A percentile compares a stretch with the other conserved stretches of the same genome.
phyloP scores from a whole-genome alignment of 2,888 invertebrate genomes.

The Sussaba pulchella region DNA sequence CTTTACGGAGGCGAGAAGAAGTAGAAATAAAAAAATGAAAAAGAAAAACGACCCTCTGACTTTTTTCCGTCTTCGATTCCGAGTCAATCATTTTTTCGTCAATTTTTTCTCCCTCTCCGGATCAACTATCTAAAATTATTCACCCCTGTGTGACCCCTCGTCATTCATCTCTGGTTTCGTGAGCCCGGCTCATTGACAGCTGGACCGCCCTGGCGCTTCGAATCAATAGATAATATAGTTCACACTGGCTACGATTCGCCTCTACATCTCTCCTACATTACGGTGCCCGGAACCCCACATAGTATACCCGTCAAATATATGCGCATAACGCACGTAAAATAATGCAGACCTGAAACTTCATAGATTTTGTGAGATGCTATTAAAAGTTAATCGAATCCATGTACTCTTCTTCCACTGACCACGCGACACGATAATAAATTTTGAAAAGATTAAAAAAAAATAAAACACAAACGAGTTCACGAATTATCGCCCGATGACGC shows the following conservation, averaged over 20 bases:
- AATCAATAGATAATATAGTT: slow-evolving; percentile 39
- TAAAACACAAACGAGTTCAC: slow-evolving; percentile 28
- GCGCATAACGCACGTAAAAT: neutral
- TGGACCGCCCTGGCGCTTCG: neutral
- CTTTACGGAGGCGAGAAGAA: neutral
- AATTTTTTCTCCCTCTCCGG: slow-evolving; percentile 20
- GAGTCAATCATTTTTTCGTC: slow-evolving; percentile 22
- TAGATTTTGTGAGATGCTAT: no score
- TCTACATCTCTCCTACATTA: neutral
- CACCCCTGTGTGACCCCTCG: slow-evolving; percentile 22
- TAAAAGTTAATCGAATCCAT: no score
- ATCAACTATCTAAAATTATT: slow-evolving; percentile 39
- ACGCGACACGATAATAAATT: no score
- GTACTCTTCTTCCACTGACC: no score
- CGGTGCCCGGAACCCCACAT: neutral
- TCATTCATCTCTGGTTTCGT: slow-evolving; percentile 45
- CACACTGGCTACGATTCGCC: slow-evolving; percentile 7
- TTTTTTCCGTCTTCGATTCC: slow-evolving; percentile 4
- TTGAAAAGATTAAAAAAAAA: neutral
- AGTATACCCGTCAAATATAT: neutral
- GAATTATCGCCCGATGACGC: slow-evolving; percentile 29
- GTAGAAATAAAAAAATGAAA: neutral
- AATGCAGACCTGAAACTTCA: neutral
- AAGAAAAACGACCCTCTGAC: slow-evolving; percentile 10
- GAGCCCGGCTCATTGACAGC: slow-evolving; percentile 27